Base-by-base conservation (phyloP, 1,140 invertebrate genomes). In the Galendromus occidentalis region DNA sequence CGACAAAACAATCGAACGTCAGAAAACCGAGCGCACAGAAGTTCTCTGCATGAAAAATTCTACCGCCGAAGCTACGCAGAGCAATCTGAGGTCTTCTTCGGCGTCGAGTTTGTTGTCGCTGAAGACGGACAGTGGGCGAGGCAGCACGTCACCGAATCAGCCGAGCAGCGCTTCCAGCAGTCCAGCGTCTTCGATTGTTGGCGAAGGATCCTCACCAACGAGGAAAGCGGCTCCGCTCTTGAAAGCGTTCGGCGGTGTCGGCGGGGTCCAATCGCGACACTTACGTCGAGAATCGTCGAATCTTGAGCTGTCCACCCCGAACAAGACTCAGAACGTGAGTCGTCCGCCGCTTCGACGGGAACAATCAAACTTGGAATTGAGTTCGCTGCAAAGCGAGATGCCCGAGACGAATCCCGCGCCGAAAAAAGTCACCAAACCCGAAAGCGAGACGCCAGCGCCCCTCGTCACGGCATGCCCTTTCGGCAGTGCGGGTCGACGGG, bases 41-140 rank as follows among this genome's bases (percentile, higher is more conserved):
- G 51, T 59, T 17, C 51, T 59, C 51, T 59, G 51, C 51, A 59
- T 59, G 51, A 59, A 59, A 33, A 59, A 59, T 9, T 25, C 25
- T 22, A 22, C 25, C 14, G 25, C 14, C 1, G 14, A 25, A 14
- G 22, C 14, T 2, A 4, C 45, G 7, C 18, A 47, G 28, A 29
- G 25, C 17, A 59, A 59, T 59, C 51, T 59, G 22, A 25, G 51
- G 6, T 59, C 51, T 17, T 25, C 51, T 17, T 59, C 51, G 14
- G 25, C 51, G 51, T 18, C 51, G 14, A 59, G 51, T 59, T 17
- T 25, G 33, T 22, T 59, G 25, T 59, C 51, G 51, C 51, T 59
- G 25, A 59, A 59, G 20, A 59, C 51, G 17, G 51, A 59, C 33
- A 59, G 51, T 59, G 51, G 51, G 17, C 51, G 51, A n/a, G 51